Base-by-base conservation (phyloP, 2,113 vertebrate genomes). In the Eidolon helvum region DNA sequence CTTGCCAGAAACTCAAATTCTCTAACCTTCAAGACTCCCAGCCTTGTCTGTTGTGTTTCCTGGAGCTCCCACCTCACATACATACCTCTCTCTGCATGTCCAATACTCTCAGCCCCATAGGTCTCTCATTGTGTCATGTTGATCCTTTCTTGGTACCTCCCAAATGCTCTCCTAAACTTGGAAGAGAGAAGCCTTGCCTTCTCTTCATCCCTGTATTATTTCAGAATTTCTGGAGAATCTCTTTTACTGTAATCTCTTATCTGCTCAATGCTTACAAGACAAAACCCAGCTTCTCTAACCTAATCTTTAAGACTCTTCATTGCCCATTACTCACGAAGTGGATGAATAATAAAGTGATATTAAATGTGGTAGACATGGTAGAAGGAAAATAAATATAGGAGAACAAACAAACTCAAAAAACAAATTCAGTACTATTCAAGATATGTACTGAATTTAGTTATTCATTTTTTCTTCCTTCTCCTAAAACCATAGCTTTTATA, bases 341-440 rank as follows among this genome's bases (percentile, higher is more conserved):
- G 50, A 16, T 85, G 40, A 91, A 53, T 61, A 53, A 69, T 21
- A 59, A 93, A 74, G 45, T 71, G 38, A 87, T 40, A 10, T 21
- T 24, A 21, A 71, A 22, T 87, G 45, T 1, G 9, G 35, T 48
- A 92, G 94, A 78, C 53, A 95, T 71, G 33, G 57, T 78, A 22
- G 66, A 95, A 85, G 79, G 95, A 96, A 79, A 86, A 94, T 90
- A 96, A 75, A 53, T 40, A 24, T 10, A 75, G 4, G 28, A 71
- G 53, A 96, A 50, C 30, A 48, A 80, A 61, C 7, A 15, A 50
- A 50, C 50, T 50, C 50, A 16, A 50, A 50, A 45, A 50, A 50
- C 15, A 50, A 50, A 50, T 50, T 50, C 48, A 50, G 48, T 50
- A 50, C 48, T 50, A 50, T 50, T 69, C 16, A 43, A 40, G 24